phyloP scores from a whole-genome alignment of 2,888 invertebrate species.

The Rhabditoides inermis region DNA sequence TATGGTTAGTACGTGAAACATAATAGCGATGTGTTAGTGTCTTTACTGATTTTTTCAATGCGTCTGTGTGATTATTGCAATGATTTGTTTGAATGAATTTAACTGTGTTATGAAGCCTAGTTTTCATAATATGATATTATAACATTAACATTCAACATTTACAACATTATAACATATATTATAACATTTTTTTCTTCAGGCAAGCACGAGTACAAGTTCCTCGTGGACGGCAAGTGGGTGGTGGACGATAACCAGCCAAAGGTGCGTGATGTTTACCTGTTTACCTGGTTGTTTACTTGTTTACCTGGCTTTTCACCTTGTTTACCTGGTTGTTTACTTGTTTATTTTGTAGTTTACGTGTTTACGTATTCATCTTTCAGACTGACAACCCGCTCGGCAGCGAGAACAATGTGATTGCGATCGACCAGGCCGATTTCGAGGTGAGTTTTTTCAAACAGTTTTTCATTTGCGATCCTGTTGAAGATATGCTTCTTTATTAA shows the following conservation, averaged over 20 bases:
- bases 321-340: no score
- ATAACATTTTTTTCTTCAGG: constrained; percentile 14
- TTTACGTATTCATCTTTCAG: constrained; percentile 57
- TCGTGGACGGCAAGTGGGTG: constrained; percentile 39
- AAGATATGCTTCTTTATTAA: no score
- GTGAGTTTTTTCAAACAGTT: constrained; percentile 59
- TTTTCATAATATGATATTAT: not conserved
- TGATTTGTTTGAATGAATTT: no score
- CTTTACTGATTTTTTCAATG: no score
- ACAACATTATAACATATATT: no score
- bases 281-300: no score
- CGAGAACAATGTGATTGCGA: constrained; percentile 82
- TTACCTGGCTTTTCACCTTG: no score
- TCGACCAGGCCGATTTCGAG: constrained; percentile 88
- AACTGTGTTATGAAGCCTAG: not conserved
- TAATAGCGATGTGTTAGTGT: no score
- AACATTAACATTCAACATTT: not conserved
- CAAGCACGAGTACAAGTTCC: constrained; percentile 39
- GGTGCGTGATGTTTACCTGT: not conserved
- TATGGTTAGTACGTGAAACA: no score
- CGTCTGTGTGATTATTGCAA: no score
- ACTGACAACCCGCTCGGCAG: constrained; percentile 79
- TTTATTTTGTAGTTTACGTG: no score
- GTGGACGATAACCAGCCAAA: constrained; percentile 26
- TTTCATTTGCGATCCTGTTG: no score